These are phyloP conservation scores for Drosophila obscura DNA, from an alignment of 1,140 invertebrate genomes.

Conservation along the genomic window DNA sequence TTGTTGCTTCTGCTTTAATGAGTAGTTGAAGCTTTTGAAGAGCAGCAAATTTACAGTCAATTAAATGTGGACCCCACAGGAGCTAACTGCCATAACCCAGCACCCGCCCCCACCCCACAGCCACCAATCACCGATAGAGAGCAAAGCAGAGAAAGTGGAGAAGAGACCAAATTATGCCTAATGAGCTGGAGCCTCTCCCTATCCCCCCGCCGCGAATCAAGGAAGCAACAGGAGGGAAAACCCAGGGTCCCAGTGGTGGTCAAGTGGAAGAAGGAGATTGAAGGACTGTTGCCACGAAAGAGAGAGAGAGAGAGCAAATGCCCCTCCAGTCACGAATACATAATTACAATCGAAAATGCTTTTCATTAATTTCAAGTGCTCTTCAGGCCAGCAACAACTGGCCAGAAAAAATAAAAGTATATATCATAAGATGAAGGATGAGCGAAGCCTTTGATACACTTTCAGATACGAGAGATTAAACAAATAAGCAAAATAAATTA, in stretches of 20 bases:
- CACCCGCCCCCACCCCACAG: neutral
- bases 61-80: slow-evolving; percentile 53
- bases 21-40: slow-evolving; percentile 72
- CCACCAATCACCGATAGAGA: neutral
- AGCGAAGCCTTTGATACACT: too few relatives aligned
- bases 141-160: neutral
- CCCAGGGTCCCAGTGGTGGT: slow-evolving; percentile 3
- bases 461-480: too few relatives aligned
- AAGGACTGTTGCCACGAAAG: neutral
- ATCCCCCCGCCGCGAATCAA: neutral
- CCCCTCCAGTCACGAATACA: slow-evolving; percentile 73
- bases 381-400: slow-evolving; percentile 40
- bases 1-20: slow-evolving; percentile 51
- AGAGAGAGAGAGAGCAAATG: slow-evolving; percentile 22
- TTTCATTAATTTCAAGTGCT: slow-evolving; percentile 79
- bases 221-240: slow-evolving; percentile 22
- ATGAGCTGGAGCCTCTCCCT: slow-evolving; percentile 59
- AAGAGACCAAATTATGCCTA: slow-evolving; percentile 66
- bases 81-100: neutral
- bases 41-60: slow-evolving; percentile 78
- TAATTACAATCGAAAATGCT: slow-evolving; percentile 81
- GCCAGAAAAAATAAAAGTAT: slow-evolving; percentile 3
- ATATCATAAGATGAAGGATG: too few relatives aligned
- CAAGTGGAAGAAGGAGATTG: neutral
- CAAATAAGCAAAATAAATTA: too few relatives aligned